Evolutionary conservation across 2,113 vertebrate genomes (phyloP), one percentile per base, ranked within the genome.

Genomic region (Eurystomus gularis): DNA sequence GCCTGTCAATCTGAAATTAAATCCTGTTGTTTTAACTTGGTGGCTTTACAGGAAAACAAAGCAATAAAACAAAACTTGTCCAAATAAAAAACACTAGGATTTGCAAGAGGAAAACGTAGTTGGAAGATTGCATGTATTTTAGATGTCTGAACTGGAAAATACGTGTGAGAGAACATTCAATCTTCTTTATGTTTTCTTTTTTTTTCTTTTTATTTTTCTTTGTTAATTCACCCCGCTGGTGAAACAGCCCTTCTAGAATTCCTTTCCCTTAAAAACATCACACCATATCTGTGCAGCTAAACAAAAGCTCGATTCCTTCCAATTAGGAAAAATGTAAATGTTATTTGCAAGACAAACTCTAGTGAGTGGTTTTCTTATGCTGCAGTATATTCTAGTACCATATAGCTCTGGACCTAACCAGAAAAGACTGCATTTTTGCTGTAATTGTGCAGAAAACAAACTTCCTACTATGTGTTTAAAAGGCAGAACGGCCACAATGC

Each of bases 1-100:
- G 90, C 92, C 94, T 61, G 91, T 84, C 89, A 88, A 91, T 93
- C 52, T 79, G 77, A 96, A 96, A 95, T 84, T 91, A 91, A 96
- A 94, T 90, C 91, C 96, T 94, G 91, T 96, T 96, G 86, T 90
- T 96, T 97, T 89, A 94, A 98, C 91, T 96, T 94, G 73, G 86
- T 93, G 88, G 82, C 82, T 95, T 94, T 88, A 69, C 71, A 86
- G 92, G 96, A 97, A 97, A 96, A 95, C 88, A 90, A 82, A 88
- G 90, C 93, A 91, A 86, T 97, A 94, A 97, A 96, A 91, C 54
- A 85, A 95, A 94, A 82, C 70, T 90, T 35, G 83, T 92, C 37
- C 92, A 72, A 85, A 83, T 92, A 93, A 96, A 96, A 97, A 93
- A 2, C 80, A 62, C 49, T 31, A 21, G 52, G 69, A 69, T 57